Evolutionary conservation across 2,888 invertebrate species (phyloP).

Genomic region (Agrotis ipsilon): DNA sequence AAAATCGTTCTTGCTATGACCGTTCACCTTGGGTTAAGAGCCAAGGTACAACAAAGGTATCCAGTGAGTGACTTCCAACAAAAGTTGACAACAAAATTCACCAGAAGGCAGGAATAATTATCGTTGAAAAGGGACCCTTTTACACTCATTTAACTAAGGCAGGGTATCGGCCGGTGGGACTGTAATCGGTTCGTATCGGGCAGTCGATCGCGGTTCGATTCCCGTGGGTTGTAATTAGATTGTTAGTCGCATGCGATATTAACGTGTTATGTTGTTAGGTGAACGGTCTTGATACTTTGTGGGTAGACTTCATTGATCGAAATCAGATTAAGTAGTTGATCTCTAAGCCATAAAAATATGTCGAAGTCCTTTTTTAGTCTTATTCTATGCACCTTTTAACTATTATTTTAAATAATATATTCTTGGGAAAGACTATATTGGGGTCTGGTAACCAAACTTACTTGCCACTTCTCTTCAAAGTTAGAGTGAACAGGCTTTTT

Average conservation of each 20-base stretch:
- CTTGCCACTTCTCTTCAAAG: too few species aligned
- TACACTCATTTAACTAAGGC: constrained; percentile 66
- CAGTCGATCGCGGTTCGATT: constrained; percentile 88
- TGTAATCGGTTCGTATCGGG: constrained; percentile 84
- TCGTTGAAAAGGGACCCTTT: constrained; percentile 63
- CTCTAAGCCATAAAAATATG: too few species aligned
- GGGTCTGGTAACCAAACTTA: too few species aligned
- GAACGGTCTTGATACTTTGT: constrained; percentile 76
- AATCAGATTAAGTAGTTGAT: too few species aligned
- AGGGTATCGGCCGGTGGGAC: constrained; percentile 70
- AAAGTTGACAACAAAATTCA: constrained; percentile 46
- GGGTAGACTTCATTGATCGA: not conserved
- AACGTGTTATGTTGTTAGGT: constrained; percentile 78
- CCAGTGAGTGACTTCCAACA: constrained; percentile 9
- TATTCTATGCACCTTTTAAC: too few species aligned
- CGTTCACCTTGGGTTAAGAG: too few species aligned
- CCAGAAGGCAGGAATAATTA: constrained; percentile 60
- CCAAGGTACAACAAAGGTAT: not conserved
- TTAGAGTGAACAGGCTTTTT: too few species aligned
- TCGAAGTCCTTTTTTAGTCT: too few species aligned
- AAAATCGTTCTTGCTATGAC: too few species aligned
- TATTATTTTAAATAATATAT: too few species aligned
- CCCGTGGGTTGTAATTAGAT: constrained; percentile 90
- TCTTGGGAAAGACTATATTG: too few species aligned
- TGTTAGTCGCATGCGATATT: constrained; percentile 90